Base-by-base conservation (phyloP, 1,140 invertebrate species). In the Drosophila varians region DNA sequence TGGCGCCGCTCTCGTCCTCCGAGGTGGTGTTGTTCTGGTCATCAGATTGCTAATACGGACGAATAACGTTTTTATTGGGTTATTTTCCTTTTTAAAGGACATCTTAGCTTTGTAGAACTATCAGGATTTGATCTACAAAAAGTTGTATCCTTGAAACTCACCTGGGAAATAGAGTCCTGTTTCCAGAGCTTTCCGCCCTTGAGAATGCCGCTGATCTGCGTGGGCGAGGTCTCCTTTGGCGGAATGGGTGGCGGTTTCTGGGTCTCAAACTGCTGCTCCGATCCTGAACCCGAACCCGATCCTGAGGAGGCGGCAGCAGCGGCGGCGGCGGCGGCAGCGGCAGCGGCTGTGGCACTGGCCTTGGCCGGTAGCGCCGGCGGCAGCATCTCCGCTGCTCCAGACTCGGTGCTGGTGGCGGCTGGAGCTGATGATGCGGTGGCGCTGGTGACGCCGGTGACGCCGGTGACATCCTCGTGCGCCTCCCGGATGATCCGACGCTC, bases 111-210 rank as follows among this genome's bases (percentile, higher is more conserved):
- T n/a, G n/a, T n/a, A n/a, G n/a, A n/a, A n/a, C n/a, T n/a, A n/a
- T n/a, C n/a, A n/a, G n/a, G n/a, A n/a, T n/a, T n/a, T n/a, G n/a
- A n/a, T 28, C 2, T 26, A 28, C 8, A 28, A 28, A 28, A 23
- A 23, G 5, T 23, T 1, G n/a, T n/a, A n/a, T n/a, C n/a, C n/a
- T n/a, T n/a, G n/a, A 26, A 26, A 57, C 73, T 72, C 42, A 88
- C 91, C 69, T 92, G 92, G 16, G 91, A 91, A 47, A 90, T 90
- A 12, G 89, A 90, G 42, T 92, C 91, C 72, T 92, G 92, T 61
- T 93, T 94, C 93, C 94, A 94, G 3, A 94, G 80, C 62, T 93
- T 93, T 11, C 94, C 94, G 16, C 94, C 93, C 77, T 94, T 94
- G 0, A 94, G 89, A 21, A 94, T 94, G 23, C 93, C 93, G 55